These are phyloP conservation scores for Ophiodon elongatus DNA, from an alignment of 2,113 vertebrate species.

Conservation along the genomic window DNA sequence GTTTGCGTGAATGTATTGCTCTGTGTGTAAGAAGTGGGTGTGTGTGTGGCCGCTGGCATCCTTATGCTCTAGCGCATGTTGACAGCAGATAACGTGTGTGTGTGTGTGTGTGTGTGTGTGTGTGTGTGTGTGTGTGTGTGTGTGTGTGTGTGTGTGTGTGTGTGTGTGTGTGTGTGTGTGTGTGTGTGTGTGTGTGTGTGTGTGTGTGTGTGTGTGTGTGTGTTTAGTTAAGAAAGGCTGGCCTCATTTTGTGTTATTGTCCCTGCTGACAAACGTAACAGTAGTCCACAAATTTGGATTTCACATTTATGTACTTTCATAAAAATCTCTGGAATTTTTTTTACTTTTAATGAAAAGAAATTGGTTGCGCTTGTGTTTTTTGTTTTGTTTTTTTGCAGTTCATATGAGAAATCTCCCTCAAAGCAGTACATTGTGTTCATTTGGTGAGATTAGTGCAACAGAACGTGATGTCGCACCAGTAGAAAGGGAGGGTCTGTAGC, in stretches of 20 bases:
- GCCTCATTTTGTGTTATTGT: not conserved
- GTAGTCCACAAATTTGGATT: not conserved
- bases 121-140: constrained; percentile 4
- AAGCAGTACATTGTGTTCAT: not conserved
- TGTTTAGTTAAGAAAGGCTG: not conserved
- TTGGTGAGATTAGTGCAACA: not conserved
- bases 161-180: not conserved
- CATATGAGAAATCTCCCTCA: not conserved
- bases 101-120: not conserved
- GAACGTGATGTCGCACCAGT: not conserved
- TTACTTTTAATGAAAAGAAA: not conserved
- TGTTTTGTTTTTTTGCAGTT: no score
- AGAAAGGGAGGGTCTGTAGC: not conserved
- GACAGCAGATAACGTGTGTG: not conserved
- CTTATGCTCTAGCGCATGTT: not conserved
- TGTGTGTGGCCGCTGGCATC: not conserved
- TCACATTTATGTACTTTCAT: not conserved
- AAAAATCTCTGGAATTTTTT: not conserved
- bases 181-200: not conserved
- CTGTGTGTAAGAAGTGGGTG: not conserved
- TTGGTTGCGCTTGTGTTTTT: not conserved
- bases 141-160: not conserved
- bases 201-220: not conserved
- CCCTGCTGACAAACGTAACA: not conserved
- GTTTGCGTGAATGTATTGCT: not conserved